These are phyloP conservation scores for Lithophane semibrunnea DNA, from an alignment of 2,888 invertebrate genomes.

Conservation along the genomic window DNA sequence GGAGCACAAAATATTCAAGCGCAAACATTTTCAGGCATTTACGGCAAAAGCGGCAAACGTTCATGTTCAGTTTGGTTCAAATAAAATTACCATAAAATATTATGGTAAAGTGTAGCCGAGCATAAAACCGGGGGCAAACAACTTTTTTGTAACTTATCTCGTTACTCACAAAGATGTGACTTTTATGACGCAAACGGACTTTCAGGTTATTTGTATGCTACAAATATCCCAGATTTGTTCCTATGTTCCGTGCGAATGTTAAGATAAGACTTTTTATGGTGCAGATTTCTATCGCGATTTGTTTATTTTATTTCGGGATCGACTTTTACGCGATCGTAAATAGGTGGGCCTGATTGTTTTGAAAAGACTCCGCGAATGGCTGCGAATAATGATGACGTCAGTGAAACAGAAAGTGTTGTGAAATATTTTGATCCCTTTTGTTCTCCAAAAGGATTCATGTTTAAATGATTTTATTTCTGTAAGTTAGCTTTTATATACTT, in stretches of 20 bases:
- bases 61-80: constrained; percentile 78
- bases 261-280: constrained; percentile 71
- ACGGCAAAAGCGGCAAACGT: constrained; percentile 64
- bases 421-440: not conserved
- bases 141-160: constrained; percentile 86
- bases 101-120: constrained; percentile 80
- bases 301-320: constrained; percentile 66
- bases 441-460: not conserved
- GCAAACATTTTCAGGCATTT: constrained; percentile 66
- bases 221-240: constrained; percentile 79
- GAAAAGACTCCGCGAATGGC: constrained; percentile 21
- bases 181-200: constrained; percentile 86
- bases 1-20: constrained; percentile 48
- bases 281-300: constrained; percentile 71
- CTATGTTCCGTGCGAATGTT: constrained; percentile 68
- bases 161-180: constrained; percentile 87
- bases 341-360: constrained; percentile 52
- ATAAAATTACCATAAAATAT: constrained; percentile 86
- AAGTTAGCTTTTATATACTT: too few species aligned
- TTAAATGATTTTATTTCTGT: too few species aligned
- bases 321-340: constrained; percentile 58
- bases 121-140: constrained; percentile 81
- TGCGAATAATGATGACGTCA: constrained; percentile 14
- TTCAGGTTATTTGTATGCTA: constrained; percentile 84
- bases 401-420: not conserved